Conservation (phyloP, 2,797 vertebrate genomes). For the Okamejei kenojei region DNA sequence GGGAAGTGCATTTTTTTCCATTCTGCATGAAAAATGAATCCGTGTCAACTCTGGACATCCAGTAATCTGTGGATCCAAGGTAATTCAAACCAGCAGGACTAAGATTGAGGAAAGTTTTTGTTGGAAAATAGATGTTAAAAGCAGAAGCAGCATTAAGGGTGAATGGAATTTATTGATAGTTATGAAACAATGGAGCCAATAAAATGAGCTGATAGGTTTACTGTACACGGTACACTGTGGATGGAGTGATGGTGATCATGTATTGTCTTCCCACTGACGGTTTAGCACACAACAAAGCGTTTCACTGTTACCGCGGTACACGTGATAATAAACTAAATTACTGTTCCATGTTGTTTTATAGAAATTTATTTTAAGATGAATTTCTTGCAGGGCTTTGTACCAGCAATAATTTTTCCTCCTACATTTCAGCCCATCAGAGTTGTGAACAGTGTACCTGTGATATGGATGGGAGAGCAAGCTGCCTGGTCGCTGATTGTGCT, state of each 20-base stretch:
- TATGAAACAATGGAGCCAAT: background rate
- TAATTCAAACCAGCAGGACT: background rate
- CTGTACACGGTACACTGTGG: too few species aligned
- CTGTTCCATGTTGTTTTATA: background rate
- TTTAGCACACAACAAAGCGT: too few species aligned
- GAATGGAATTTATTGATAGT: background rate
- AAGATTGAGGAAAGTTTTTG: background rate
- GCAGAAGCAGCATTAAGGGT: background rate
- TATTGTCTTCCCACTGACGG: too few species aligned
- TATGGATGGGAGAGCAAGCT: constrained; percentile 68
- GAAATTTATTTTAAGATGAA: background rate
- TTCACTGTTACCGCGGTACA: too few species aligned
- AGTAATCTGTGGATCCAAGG: background rate
- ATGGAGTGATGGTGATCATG: too few species aligned
- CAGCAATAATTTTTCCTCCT: constrained; percentile 38
- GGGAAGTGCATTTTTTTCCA: background rate
- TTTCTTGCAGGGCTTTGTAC: background rate
- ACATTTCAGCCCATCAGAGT: constrained; percentile 64
- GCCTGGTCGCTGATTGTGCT: constrained; percentile 72
- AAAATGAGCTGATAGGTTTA: background rate
- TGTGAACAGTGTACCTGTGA: constrained; percentile 76
- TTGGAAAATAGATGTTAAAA: background rate
- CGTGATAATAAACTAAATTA: too few species aligned
- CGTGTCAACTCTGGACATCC: background rate
- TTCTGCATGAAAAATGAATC: background rate